These are phyloP conservation scores for Sebastes cheni DNA, from an alignment of 2,797 vertebrate genomes.

Conservation along the genomic window DNA sequence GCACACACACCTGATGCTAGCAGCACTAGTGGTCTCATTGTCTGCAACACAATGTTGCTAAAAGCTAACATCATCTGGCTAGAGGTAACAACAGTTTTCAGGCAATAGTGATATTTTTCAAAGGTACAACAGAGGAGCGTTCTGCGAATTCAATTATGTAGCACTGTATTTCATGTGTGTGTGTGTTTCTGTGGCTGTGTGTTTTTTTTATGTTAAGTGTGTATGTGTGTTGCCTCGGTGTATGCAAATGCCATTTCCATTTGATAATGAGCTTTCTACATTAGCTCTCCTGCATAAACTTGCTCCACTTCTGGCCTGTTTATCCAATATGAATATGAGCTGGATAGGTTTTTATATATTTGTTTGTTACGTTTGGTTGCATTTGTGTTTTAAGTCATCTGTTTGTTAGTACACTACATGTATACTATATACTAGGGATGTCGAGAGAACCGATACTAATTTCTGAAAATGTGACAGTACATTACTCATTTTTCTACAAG, in stretches of 20 bases:
- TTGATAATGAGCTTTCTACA: constrained; percentile 34
- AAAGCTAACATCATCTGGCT: constrained; percentile 75
- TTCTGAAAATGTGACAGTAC: too few species aligned
- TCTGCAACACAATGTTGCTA: constrained; percentile 63
- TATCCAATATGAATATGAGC: not conserved
- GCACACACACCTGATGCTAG: constrained; percentile 78
- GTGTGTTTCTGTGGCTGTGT: not conserved
- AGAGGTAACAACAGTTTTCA: constrained; percentile 67
- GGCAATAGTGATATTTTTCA: constrained; percentile 35
- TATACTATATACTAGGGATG: not conserved
- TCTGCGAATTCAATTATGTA: constrained; percentile 32
- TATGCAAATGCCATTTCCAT: constrained; percentile 24
- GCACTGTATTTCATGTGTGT: constrained; percentile 11
- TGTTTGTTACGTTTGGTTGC: not conserved
- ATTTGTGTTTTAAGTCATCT: not conserved
- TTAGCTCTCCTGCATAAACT: not conserved
- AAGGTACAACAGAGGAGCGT: constrained; percentile 32
- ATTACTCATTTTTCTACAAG: too few species aligned
- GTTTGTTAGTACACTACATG: not conserved
- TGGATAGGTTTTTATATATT: not conserved
- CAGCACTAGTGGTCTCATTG: constrained; percentile 65
- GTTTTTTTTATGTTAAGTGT: not conserved
- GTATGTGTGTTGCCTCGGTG: not conserved
- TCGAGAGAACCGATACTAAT: too few species aligned
- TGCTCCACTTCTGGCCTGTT: not conserved